Base-by-base conservation (phyloP, 2,888 invertebrate species). In the Sepioteuthis lessoniana region DNA sequence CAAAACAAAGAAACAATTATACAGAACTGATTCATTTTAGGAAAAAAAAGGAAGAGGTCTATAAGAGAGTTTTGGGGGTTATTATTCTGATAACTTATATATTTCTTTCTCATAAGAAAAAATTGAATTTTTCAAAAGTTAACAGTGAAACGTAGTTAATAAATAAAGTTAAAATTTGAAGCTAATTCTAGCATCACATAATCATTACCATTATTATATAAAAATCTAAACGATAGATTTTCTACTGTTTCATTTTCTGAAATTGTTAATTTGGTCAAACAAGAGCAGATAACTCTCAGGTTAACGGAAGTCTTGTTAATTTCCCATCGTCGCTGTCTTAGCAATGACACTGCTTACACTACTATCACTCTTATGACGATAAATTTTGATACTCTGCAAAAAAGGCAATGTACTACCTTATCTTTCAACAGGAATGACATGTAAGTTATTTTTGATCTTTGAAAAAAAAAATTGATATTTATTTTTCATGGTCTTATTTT, bases 341-440 rank as follows among this genome's bases (percentile, higher is more conserved):
- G 76, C 35, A n/a, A 76, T n/a, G n/a, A 7, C n/a, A 13, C 76
- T 31, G 31, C 76, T n/a, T 76, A 76, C 76, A 35, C 76, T 7
- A n/a, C 76, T 76, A 76, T 76, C 19, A 35, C 76, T 76, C 76
- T n/a, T 76, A 76, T n/a, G n/a, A 35, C 76, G 76, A n/a, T 76
- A 76, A n/a, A n/a, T 76, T 55, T 76, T 76, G 76, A 76, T 76
- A 76, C 76, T 76, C 76, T 76, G 76, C 76, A 76, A 35, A 76
- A 76, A 76, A 76, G 16, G 76, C 76, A 76, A 76, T 76, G 76
- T 76, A 76, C 76, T 19, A 76, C 19, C 10, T 60, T 31, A 76
- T 35, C 19, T 76, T n/a, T 76, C 76, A 76, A 35, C 35, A 35
- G 76, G n/a, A 76, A 76, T 76, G 76, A 76, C 76, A 76, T 13